phyloP scores from a whole-genome alignment of 2,888 invertebrate species.

The Tryphoninae sp. region DNA sequence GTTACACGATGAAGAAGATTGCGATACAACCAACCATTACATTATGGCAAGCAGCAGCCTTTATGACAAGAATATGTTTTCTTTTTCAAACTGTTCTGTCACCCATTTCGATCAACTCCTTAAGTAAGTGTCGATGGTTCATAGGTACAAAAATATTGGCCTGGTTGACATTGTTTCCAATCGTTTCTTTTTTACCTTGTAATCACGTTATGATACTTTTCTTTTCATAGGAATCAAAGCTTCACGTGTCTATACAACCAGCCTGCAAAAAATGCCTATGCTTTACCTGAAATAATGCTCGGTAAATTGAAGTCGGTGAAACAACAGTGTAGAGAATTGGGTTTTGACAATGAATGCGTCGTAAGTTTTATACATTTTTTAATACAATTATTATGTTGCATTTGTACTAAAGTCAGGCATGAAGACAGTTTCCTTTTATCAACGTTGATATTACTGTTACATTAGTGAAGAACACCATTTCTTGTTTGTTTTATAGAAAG shows the following conservation, averaged over 20 bases:
- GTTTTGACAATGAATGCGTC: neutral
- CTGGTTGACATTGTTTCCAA: neutral
- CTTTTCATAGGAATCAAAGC: neutral
- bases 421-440: neutral
- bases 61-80: neutral
- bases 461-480: no score
- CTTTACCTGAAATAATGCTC: slow-evolving; percentile 28
- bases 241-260: slow-evolving; percentile 25
- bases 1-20: neutral
- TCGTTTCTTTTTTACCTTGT: neutral
- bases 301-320: slow-evolving; percentile 12
- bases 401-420: neutral
- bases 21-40: neutral
- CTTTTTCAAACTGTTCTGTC: neutral
- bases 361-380: neutral
- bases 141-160: neutral
- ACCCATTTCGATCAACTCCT: neutral
- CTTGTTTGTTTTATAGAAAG: no score
- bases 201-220: neutral
- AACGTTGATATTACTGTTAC: no score
- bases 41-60: neutral
- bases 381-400: neutral
- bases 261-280: neutral
- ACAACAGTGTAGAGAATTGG: slow-evolving; percentile 7
- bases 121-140: neutral